Conservation (phyloP, 1,140 invertebrate species). For the Dolichoris vasculosae region DNA sequence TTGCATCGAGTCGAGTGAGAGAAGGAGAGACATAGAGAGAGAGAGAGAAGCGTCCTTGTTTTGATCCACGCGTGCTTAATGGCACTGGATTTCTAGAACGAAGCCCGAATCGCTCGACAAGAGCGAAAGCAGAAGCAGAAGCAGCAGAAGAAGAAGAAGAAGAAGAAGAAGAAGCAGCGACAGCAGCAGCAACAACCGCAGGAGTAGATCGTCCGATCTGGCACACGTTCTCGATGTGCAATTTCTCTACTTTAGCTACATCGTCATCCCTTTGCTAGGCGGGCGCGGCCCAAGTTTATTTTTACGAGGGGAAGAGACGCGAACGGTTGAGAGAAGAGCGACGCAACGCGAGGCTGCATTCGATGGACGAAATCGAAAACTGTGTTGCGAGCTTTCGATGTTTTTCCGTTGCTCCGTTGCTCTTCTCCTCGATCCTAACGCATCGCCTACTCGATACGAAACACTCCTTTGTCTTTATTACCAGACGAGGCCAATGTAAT, state of each 20-base stretch:
- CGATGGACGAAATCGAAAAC: not conserved
- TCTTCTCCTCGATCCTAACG: no score
- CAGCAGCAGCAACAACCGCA: not conserved
- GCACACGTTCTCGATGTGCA: slow-evolving; percentile 46
- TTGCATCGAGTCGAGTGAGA: not conserved
- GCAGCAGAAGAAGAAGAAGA: no score
- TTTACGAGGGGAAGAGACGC: slow-evolving; percentile 3
- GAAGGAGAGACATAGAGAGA: not conserved
- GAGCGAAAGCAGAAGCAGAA: not conserved
- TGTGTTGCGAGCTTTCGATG: not conserved
- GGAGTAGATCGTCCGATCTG: slow-evolving; percentile 27
- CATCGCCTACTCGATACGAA: no score
- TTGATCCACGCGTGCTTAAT: slow-evolving; percentile 30
- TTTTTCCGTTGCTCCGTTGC: not conserved
- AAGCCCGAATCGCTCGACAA: slow-evolving; percentile 26
- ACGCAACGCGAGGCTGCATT: no score
- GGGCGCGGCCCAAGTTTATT: slow-evolving; percentile 29
- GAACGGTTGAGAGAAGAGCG: no score
- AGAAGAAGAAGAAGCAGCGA: not conserved
- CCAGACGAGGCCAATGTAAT: not conserved
- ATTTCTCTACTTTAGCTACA: not conserved
- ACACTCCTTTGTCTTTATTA: not conserved
- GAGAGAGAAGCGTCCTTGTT: slow-evolving; percentile 34
- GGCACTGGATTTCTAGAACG: slow-evolving; percentile 51
- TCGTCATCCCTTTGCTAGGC: slow-evolving; percentile 19